phyloP scores from a whole-genome alignment of 2,797 vertebrate species.

The Leucoraja ocellata region DNA sequence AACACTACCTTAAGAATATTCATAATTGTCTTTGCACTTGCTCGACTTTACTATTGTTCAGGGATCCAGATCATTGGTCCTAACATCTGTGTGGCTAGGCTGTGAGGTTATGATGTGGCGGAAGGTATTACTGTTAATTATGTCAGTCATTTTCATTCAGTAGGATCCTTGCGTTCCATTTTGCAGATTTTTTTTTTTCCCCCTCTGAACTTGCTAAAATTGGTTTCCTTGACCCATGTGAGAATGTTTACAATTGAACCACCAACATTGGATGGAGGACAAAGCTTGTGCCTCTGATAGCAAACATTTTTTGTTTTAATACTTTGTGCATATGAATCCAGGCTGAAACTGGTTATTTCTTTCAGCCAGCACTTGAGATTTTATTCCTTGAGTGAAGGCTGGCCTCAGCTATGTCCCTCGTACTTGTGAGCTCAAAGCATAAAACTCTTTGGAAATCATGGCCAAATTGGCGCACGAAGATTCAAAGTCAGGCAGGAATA shows the following conservation, averaged over 20 bases:
- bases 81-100: neutral
- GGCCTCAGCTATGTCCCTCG: neutral
- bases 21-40: neutral
- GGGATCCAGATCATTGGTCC: neutral
- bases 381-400: no score
- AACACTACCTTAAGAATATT: neutral
- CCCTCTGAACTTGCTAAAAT: neutral
- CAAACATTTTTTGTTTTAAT: neutral
- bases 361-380: neutral
- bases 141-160: neutral
- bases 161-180: neutral
- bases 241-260: neutral
- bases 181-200: neutral
- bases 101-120: neutral
- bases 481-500: neutral
- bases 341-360: neutral
- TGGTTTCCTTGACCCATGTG: neutral
- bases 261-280: neutral
- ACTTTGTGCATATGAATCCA: neutral
- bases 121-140: neutral
- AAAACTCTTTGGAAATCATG: neutral
- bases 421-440: neutral
- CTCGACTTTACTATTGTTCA: neutral
- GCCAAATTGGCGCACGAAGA: no score
- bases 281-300: neutral